Evolutionary conservation across 2,797 vertebrate genomes (phyloP).

Genomic region (Podarcis lilfordi): DNA sequence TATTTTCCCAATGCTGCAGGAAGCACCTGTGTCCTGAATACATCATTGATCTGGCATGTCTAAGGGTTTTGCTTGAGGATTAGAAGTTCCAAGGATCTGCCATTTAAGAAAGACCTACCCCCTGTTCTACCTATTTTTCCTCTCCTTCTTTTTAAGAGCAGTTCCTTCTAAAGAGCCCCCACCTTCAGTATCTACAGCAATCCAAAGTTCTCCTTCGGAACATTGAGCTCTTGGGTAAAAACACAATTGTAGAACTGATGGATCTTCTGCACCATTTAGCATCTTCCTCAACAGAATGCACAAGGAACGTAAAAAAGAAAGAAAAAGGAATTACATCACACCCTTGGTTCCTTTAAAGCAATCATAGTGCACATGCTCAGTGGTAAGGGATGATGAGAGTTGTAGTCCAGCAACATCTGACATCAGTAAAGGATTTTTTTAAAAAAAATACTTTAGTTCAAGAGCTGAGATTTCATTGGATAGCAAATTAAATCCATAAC

Average conservation of each 20-base stretch:
- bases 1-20: constrained; percentile 7
- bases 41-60: neutral
- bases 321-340: neutral
- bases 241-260: neutral
- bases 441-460: neutral
- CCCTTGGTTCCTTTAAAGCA: neutral
- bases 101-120: neutral
- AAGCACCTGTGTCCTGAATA: neutral
- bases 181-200: neutral
- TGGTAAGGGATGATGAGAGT: no score
- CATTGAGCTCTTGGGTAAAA: fast-evolving
- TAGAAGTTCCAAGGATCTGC: neutral
- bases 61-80: neutral
- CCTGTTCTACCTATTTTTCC: neutral
- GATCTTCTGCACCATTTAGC: neutral
- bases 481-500: neutral
- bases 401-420: no score
- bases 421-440: no score
- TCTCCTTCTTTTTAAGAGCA: neutral
- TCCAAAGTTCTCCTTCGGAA: neutral
- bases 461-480: neutral
- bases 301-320: neutral
- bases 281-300: neutral
- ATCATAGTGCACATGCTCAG: no score
- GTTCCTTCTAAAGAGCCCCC: neutral